Evolutionary conservation across 2,888 invertebrate species (phyloP).

Genomic region (Scaptomyza parva): DNA sequence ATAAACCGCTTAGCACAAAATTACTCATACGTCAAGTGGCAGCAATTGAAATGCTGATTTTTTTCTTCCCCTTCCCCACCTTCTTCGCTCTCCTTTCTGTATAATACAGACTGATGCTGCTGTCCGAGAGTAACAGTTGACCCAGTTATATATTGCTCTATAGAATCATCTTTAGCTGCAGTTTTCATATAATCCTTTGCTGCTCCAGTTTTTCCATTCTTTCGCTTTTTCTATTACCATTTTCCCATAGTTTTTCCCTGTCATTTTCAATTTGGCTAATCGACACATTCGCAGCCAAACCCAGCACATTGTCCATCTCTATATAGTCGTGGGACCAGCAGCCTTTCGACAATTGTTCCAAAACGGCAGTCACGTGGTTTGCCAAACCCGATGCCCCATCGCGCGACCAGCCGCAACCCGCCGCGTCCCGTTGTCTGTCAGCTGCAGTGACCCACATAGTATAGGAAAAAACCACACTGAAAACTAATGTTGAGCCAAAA

Average conservation of each 20-base stretch:
- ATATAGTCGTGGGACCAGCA: not conserved
- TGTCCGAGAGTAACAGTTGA: slow-evolving; percentile 26
- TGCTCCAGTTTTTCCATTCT: slow-evolving; percentile 47
- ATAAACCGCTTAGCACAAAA: slow-evolving; percentile 75
- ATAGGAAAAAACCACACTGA: slow-evolving; percentile 44
- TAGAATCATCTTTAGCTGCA: slow-evolving; percentile 48
- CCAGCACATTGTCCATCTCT: slow-evolving; percentile 47
- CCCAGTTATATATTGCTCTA: slow-evolving; percentile 28
- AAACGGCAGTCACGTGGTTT: slow-evolving; percentile 67
- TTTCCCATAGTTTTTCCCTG: slow-evolving; percentile 43
- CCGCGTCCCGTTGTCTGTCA: slow-evolving; percentile 14
- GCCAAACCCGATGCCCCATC: slow-evolving; percentile 20
- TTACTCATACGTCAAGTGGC: slow-evolving; percentile 74
- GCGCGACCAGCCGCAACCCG: not conserved
- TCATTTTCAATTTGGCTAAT: slow-evolving; percentile 78
- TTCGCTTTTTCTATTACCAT: no score
- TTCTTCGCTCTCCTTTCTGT: not conserved
- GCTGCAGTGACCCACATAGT: slow-evolving; percentile 71
- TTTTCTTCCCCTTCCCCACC: no score
- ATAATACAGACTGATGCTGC: not conserved
- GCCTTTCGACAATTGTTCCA: slow-evolving; percentile 63
- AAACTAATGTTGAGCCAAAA: slow-evolving; percentile 51
- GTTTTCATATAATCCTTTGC: slow-evolving; percentile 53
- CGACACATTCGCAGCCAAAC: slow-evolving; percentile 58
- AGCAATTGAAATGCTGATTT: slow-evolving; percentile 47